Percentiles rank a stretch among this genome's conserved stretches.
phyloP scores from a whole-genome alignment of 1,140 invertebrate species.

The Rhyzopertha dominica region DNA sequence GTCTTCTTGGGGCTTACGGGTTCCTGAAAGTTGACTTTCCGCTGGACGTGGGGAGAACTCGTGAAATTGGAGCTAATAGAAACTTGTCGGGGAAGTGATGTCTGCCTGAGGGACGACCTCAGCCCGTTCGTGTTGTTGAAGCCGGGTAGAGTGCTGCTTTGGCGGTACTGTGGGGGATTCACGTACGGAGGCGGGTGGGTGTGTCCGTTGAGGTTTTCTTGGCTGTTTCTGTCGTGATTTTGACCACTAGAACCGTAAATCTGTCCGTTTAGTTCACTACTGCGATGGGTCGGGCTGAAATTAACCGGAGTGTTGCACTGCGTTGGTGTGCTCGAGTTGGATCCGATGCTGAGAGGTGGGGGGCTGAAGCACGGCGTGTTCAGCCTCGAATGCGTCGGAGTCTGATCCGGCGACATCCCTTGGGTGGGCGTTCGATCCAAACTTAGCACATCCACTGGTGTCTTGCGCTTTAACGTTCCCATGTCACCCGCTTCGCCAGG shows the following conservation, averaged over 20 bases:
- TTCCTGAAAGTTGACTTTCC: conserved; percentile 50
- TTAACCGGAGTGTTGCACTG: conserved; percentile 31
- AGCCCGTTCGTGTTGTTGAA: conserved; percentile 31
- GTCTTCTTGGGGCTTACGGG: conserved; percentile 49
- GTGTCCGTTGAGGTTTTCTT: conserved; percentile 14
- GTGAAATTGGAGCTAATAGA: conserved; percentile 42
- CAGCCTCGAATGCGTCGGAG: conserved; percentile 43
- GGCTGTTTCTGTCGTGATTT: conserved; percentile 29
- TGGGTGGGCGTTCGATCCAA: conserved; percentile 42
- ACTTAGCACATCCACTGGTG: conserved; percentile 38
- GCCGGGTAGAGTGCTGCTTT: conserved; percentile 27
- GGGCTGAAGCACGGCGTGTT: conserved; percentile 49
- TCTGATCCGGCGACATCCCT: conserved; percentile 43
- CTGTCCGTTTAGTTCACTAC: conserved; percentile 19
- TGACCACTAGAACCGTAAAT: conserved; percentile 27
- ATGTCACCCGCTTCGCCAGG: conserved; percentile 48
- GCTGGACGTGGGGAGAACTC: conserved; percentile 48
- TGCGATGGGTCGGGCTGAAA: conserved; percentile 29
- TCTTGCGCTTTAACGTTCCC: conserved; percentile 47
- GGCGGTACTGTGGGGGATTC: conserved; percentile 34
- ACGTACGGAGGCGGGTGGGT: conserved; percentile 27
- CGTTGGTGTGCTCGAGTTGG: conserved; percentile 39
- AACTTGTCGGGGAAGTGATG: conserved; percentile 38
- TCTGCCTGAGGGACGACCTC: conserved; percentile 36
- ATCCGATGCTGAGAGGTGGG: conserved; percentile 45